These are phyloP conservation scores for Scopus umbretta DNA, from an alignment of 2,113 vertebrate species.

Conservation along the genomic window DNA sequence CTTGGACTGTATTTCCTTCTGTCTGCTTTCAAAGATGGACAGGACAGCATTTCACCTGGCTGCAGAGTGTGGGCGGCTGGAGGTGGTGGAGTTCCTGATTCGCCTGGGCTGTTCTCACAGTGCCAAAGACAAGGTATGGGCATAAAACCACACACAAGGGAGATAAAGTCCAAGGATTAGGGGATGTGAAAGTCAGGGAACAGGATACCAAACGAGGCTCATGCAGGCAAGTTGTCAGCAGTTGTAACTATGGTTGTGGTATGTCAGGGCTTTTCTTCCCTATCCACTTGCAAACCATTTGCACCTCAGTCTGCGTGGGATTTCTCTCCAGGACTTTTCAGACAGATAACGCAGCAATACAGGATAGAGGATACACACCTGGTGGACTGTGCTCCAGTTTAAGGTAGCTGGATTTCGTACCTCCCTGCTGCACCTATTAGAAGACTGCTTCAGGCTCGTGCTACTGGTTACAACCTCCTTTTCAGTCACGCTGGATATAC, in stretches of 20 bases:
- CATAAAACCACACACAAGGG: neutral
- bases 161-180: neutral
- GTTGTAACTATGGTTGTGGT: neutral
- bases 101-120: slow-evolving; percentile 75
- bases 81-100: slow-evolving; percentile 83
- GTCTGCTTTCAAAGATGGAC: slow-evolving; percentile 55
- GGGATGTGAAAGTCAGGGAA: neutral
- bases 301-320: neutral
- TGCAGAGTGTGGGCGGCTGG: slow-evolving; percentile 76
- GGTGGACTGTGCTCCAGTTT: neutral
- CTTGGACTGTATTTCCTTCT: neutral
- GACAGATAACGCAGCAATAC: neutral
- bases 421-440: neutral
- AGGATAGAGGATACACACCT: neutral
- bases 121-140: slow-evolving; percentile 84
- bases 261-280: neutral
- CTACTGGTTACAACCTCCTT: neutral
- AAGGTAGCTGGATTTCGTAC: neutral
- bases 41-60: slow-evolving; percentile 85
- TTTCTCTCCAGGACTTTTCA: neutral
- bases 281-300: neutral
- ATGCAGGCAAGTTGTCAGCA: neutral
- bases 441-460: neutral
- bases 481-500: neutral
- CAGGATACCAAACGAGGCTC: neutral